Percentiles rank a stretch among this genome's conserved stretches.
phyloP scores from a whole-genome alignment of 2,888 invertebrate genomes.

The Parnassius orleans region DNA sequence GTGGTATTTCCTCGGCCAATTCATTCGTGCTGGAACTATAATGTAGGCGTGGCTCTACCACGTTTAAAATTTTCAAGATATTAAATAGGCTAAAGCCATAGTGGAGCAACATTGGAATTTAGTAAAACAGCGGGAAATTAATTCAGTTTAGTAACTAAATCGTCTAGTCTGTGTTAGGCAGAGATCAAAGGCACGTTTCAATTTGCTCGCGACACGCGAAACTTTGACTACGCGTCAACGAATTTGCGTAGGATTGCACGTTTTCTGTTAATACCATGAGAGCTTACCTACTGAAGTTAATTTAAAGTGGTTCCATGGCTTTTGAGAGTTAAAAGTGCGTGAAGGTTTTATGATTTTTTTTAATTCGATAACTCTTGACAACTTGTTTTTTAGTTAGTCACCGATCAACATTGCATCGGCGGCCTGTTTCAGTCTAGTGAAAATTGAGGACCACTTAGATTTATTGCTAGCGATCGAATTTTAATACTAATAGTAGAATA shows the following conservation, averaged over 20 bases:
- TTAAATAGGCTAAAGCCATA: too few species aligned
- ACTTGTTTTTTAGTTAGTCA: slow-evolving; percentile 14
- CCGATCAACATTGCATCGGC: slow-evolving; percentile 7
- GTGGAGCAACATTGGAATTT: too few species aligned
- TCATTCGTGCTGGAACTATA: too few species aligned
- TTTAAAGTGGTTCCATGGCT: background rate
- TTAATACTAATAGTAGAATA: too few species aligned
- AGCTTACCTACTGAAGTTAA: slow-evolving; percentile 15
- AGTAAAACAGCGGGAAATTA: too few species aligned
- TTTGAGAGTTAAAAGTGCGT: slow-evolving; percentile 18
- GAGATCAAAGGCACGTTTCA: slow-evolving; percentile 18
- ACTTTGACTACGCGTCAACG: slow-evolving; percentile 22
- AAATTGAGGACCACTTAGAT: slow-evolving; percentile 8
- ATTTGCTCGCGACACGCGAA: slow-evolving; percentile 20
- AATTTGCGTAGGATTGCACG: slow-evolving; percentile 15
- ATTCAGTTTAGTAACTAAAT: too few species aligned
- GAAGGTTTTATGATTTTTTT: background rate
- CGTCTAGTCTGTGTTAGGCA: background rate
- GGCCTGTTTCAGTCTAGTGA: slow-evolving; percentile 16
- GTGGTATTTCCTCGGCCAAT: too few species aligned
- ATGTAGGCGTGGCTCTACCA: too few species aligned
- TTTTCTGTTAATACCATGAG: slow-evolving; percentile 7
- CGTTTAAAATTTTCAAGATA: too few species aligned
- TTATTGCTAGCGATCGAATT: background rate
- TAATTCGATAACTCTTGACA: background rate